Percentiles rank a stretch among this genome's conserved stretches.
phyloP scores from a whole-genome alignment of 1,140 invertebrate genomes.

The Drosophila gunungcola region DNA sequence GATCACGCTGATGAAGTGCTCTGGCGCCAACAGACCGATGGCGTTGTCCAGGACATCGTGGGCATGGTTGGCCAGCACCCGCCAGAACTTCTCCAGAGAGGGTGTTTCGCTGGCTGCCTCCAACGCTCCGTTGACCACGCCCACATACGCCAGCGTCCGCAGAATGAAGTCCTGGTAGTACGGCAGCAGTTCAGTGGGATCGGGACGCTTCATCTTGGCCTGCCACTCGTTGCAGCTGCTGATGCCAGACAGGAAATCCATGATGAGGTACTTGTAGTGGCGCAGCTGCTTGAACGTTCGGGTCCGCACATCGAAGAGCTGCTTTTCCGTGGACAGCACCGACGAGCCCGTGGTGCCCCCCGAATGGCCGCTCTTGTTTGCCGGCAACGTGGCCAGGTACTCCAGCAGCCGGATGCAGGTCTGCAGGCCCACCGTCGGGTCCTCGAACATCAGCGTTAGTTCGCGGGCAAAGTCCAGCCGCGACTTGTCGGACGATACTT shows the following conservation, averaged over 20 bases:
- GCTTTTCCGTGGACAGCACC: conserved; percentile 67
- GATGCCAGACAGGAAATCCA: conserved; percentile 89
- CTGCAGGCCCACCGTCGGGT: conserved; percentile 87
- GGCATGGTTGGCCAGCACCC: conserved; percentile 90
- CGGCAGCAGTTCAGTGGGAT: conserved; percentile 63
- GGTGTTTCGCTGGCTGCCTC: conserved; percentile 70
- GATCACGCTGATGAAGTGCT: conserved; percentile 91
- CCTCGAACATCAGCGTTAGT: conserved; percentile 48
- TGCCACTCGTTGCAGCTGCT: conserved; percentile 89
- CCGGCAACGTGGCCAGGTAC: conserved; percentile 85
- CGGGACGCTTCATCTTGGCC: conserved; percentile 85
- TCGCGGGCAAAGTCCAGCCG: conserved; percentile 61
- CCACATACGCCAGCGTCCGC: conserved; percentile 88
- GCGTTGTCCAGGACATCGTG: conserved; percentile 92
- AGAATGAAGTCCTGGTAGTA: conserved; percentile 89
- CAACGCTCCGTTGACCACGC: conserved; percentile 86
- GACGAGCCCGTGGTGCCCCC: conserved; percentile 5
- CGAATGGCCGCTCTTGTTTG: conserved; percentile 63
- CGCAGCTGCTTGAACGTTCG: conserved; percentile 90
- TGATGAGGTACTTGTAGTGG: conserved; percentile 92
- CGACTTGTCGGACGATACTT: conserved; percentile 66
- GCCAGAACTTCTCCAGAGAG: conserved; percentile 90
- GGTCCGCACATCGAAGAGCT: conserved; percentile 89
- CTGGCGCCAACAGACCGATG: conserved; percentile 91
- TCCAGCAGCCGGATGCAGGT: conserved; percentile 88